Percentiles rank a stretch among this genome's conserved stretches.
Conservation (phyloP, 2,888 invertebrate species). For the Ornithoptera alexandrae region DNA sequence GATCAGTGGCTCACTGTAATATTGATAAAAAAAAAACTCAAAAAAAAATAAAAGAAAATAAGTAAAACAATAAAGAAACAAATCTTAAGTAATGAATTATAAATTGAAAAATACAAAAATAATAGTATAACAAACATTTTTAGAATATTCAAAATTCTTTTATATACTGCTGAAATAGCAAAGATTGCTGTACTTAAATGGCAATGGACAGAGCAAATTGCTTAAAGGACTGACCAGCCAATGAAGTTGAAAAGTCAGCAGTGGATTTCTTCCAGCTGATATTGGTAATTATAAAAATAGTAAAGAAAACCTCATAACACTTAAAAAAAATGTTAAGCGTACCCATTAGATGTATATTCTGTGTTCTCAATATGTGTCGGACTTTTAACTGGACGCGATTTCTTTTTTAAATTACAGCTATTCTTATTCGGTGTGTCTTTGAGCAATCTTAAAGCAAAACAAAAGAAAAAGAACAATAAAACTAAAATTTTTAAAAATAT, state of each 20-base stretch:
- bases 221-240: too few relatives aligned
- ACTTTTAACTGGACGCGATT: slow-evolving; percentile 54
- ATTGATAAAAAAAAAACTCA: slow-evolving; percentile 37
- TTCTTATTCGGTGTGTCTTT: slow-evolving; percentile 67
- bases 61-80: not conserved
- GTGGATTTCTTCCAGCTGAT: too few relatives aligned
- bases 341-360: slow-evolving; percentile 68
- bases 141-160: too few relatives aligned
- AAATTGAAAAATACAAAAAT: not conserved
- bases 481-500: not conserved
- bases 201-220: not conserved
- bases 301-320: too few relatives aligned
- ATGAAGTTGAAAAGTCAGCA: too few relatives aligned
- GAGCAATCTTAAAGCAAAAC: slow-evolving; percentile 48
- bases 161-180: too few relatives aligned
- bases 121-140: too few relatives aligned
- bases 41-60: slow-evolving; percentile 31
- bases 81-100: not conserved
- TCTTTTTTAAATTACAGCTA: slow-evolving; percentile 61
- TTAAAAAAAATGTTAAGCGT: slow-evolving; percentile 29
- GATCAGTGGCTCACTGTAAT: slow-evolving; percentile 66
- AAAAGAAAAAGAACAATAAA: not conserved
- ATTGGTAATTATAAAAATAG: too few relatives aligned
- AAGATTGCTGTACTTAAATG: slow-evolving; percentile 2
- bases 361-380: slow-evolving; percentile 64